A percentile compares a stretch with the other conserved stretches of the same genome.
phyloP scores from a whole-genome alignment of 2,888 invertebrate genomes.

The Drosophila tripunctata region DNA sequence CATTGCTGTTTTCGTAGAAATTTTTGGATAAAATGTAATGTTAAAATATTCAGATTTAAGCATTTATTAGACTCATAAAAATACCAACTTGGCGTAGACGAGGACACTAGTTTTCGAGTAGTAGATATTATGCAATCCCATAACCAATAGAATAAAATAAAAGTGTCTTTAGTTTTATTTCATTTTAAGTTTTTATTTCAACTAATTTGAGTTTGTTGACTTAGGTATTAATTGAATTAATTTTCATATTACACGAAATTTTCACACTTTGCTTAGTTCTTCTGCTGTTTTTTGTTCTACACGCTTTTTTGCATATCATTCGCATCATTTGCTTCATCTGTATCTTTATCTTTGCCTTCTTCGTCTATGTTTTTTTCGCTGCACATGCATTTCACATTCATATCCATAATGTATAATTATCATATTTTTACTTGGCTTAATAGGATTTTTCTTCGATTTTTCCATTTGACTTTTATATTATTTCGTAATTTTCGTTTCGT shows the following conservation, averaged over 20 bases:
- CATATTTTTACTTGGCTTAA: slow-evolving; percentile 72
- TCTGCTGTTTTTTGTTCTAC: slow-evolving; percentile 18
- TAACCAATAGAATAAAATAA: background rate
- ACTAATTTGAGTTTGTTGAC: slow-evolving; percentile 68
- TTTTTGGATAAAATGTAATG: too few species aligned
- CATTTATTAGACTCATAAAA: too few species aligned
- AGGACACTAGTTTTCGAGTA: background rate
- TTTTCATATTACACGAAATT: slow-evolving; percentile 62
- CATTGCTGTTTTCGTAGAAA: too few species aligned
- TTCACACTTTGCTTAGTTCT: slow-evolving; percentile 64
- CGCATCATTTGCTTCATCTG: slow-evolving; percentile 26
- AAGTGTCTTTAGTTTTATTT: slow-evolving; percentile 19
- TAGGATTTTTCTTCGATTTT: slow-evolving; percentile 63
- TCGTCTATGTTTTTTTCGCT: too few species aligned
- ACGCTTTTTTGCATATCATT: slow-evolving; percentile 18
- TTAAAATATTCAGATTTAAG: too few species aligned
- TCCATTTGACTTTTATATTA: slow-evolving; percentile 18
- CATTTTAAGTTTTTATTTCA: slow-evolving; percentile 66
- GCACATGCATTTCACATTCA: slow-evolving; percentile 43
- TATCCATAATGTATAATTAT: slow-evolving; percentile 57
- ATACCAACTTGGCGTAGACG: too few species aligned
- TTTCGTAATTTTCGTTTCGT: slow-evolving; percentile 24
- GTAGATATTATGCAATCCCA: background rate
- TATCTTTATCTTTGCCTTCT: slow-evolving; percentile 8
- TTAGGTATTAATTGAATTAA: slow-evolving; percentile 69